Evolutionary conservation across 2,797 vertebrate species (phyloP), one percentile per base, ranked within the genome.

Genomic region (Australoheros facetus): DNA sequence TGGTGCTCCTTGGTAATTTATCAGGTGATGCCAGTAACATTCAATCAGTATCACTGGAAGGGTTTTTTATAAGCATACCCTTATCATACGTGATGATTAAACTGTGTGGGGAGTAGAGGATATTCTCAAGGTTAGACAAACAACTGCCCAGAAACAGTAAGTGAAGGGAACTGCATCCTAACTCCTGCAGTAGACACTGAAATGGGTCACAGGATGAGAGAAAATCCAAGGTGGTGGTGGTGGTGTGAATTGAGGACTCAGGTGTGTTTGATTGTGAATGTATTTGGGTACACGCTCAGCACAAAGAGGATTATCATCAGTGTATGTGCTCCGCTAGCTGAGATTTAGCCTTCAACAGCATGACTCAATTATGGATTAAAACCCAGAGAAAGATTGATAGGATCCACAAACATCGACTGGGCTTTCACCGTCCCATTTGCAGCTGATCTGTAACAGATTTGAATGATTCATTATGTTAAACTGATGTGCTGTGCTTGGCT

Each of bases 301-400:
- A 83, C 84, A 89, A 93, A 95, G 93, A 93, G 93, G 94, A 95
- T 95, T 95, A 95, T 82, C 79, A 79, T 80, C 79, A 30, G 83
- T 87, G 85, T 93, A 30, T 69, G 86, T 87, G 82, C 84, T 88
- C 82, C 56, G 81, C 91, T 90, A 58, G 34, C 69, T 59, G 84
- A 94, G 93, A 92, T 94, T 94, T 93, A 90, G 89, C 87, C 83
- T 89, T 75, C 75, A 92, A 81, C 92, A 90, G 88, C 88, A 85
- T 78, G 91, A 93, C 91, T 93, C 88, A 94, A 94, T 94, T 92
- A 94, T 88, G 93, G 93, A 93, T 94, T 93, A 94, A 79, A 90
- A 84, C 79, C 75, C 80, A 84, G 90, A 81, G 85, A 88, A 90
- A 94, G 90, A 91, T 92, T 91, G 90, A 93, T 88, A 75, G 82